phyloP scores from a whole-genome alignment of 1,140 invertebrate genomes.

The Catajapyx aquilonaris region DNA sequence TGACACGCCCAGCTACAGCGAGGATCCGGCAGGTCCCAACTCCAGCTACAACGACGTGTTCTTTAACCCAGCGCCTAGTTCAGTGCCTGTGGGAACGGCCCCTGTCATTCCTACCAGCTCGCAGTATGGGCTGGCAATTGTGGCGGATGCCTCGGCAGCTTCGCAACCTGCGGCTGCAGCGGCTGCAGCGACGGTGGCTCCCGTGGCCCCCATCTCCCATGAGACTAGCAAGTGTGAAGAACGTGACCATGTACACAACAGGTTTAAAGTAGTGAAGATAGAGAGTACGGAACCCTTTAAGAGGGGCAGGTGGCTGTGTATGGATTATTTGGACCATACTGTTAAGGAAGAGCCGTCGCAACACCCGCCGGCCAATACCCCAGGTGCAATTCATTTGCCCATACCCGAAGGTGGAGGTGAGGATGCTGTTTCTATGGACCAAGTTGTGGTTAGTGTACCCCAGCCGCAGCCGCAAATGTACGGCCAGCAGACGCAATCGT shows the following conservation, averaged over 20 bases:
- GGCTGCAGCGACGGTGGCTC: too few relatives aligned
- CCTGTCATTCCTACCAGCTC: slow-evolving; percentile 64
- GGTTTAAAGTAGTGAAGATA: slow-evolving; percentile 92
- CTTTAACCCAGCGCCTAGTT: slow-evolving; percentile 44
- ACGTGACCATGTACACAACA: slow-evolving; percentile 23
- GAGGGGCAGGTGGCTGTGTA: slow-evolving; percentile 81
- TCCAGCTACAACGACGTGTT: slow-evolving; percentile 45
- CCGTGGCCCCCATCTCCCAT: too few relatives aligned
- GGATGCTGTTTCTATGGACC: too few relatives aligned
- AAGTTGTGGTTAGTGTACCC: too few relatives aligned
- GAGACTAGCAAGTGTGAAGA: slow-evolving; percentile 37
- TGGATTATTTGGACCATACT: slow-evolving; percentile 79
- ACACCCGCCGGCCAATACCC: slow-evolving; percentile 1
- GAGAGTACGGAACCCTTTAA: slow-evolving; percentile 86
- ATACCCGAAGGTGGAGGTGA: too few relatives aligned
- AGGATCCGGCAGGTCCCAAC: slow-evolving; percentile 57
- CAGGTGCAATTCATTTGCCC: slow-evolving; percentile 1
- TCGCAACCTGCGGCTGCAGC: too few relatives aligned
- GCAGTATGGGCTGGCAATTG: slow-evolving; percentile 58
- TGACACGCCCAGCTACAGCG: slow-evolving; percentile 65
- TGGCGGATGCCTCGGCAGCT: slow-evolving; percentile 39
- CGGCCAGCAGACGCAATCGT: too few relatives aligned
- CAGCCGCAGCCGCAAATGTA: too few relatives aligned
- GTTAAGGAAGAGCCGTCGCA: slow-evolving; percentile 8
- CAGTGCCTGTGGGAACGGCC: slow-evolving; percentile 45